Percentiles rank a stretch among this genome's conserved stretches.
These are phyloP conservation scores for Toxotes chatareus DNA, from an alignment of 2,113 vertebrate species.

Conservation along the genomic window DNA sequence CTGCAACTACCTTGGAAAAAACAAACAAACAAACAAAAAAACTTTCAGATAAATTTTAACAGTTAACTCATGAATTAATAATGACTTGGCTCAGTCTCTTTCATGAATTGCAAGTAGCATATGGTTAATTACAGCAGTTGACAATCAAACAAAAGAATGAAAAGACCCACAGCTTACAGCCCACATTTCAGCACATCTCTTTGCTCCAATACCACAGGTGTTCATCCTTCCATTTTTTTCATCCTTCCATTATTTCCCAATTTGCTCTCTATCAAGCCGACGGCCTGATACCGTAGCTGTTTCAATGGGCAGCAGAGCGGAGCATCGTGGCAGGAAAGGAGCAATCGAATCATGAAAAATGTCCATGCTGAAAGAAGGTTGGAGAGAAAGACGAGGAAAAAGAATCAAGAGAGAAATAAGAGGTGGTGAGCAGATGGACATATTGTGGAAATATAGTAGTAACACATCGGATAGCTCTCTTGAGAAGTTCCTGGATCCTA, in stretches of 20 bases:
- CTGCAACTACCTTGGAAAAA: too few relatives aligned
- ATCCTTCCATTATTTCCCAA: slow-evolving; percentile 10
- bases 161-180: slow-evolving; percentile 21
- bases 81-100: slow-evolving; percentile 23
- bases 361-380: neutral
- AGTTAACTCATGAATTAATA: slow-evolving; percentile 18
- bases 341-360: slow-evolving; percentile 28
- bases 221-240: slow-evolving; percentile 7
- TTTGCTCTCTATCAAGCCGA: slow-evolving; percentile 30
- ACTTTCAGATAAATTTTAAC: neutral
- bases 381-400: neutral
- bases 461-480: neutral
- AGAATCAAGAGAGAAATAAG: slow-evolving; percentile 8
- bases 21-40: too few relatives aligned
- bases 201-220: slow-evolving; percentile 30
- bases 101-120: slow-evolving; percentile 38
- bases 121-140: slow-evolving; percentile 41
- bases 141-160: slow-evolving; percentile 46
- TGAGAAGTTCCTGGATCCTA: neutral
- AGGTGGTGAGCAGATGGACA: slow-evolving; percentile 1
- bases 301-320: slow-evolving; percentile 3
- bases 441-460: slow-evolving; percentile 16
- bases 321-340: slow-evolving; percentile 4
- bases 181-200: neutral
- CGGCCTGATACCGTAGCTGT: neutral